phyloP scores from a whole-genome alignment of 1,140 invertebrate genomes.

The Diorhabda carinulata region DNA sequence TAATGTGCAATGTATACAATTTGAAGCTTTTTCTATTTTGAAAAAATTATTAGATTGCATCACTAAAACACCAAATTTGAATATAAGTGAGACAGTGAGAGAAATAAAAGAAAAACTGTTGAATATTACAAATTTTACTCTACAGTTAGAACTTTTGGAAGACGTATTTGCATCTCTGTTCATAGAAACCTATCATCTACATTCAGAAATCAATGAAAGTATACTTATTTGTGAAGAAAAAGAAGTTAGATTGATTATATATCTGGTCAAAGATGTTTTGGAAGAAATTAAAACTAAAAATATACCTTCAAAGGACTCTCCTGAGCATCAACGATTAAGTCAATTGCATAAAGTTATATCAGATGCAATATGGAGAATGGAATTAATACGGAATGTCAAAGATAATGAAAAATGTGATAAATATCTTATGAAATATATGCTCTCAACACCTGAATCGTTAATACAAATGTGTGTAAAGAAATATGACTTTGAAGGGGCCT shows the following conservation, averaged over 20 bases:
- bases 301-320: conserved; percentile 27
- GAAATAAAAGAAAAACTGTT: conserved; percentile 31
- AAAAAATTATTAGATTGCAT: conserved; percentile 29
- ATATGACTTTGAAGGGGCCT: conserved; percentile 38
- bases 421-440: conserved; percentile 41
- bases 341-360: conserved; percentile 34
- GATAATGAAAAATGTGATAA: conserved; percentile 25
- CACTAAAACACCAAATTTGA: conserved; percentile 22
- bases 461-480: conserved; percentile 42
- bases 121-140: conserved; percentile 24
- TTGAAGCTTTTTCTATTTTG: conserved; percentile 35
- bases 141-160: conserved; percentile 42
- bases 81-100: conserved; percentile 27
- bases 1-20: conserved; percentile 23
- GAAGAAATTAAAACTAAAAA: conserved; percentile 36
- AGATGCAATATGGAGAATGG: conserved; percentile 43
- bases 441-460: conserved; percentile 40
- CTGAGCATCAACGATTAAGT: conserved; percentile 30
- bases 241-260: conserved; percentile 37
- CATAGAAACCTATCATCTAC: conserved; percentile 27
- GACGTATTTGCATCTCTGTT: conserved; percentile 41
- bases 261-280: conserved; percentile 34
- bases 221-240: conserved; percentile 35
- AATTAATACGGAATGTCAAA: conserved; percentile 35
- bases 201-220: conserved; percentile 16